A percentile compares a stretch with the other conserved stretches of the same genome.
Conservation (phyloP, 1,140 invertebrate species). For the Macrotrachela quadricornifera region DNA sequence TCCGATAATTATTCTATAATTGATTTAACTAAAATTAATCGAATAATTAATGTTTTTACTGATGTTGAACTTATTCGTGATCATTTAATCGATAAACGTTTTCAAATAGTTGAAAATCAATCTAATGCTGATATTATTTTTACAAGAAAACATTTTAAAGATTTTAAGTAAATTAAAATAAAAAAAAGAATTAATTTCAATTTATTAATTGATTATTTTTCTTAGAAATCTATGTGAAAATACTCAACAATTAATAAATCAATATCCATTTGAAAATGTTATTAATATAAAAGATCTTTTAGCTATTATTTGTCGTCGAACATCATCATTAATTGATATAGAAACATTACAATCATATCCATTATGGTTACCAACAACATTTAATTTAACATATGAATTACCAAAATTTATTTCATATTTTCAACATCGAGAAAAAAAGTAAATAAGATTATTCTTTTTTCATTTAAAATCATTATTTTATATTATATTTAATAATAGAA, state of each 20-base stretch:
- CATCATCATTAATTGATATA: constrained; percentile 28
- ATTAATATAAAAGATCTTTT: constrained; percentile 69
- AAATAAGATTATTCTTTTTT: too few species aligned
- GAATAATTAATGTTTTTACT: constrained; percentile 46
- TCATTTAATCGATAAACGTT: constrained; percentile 46
- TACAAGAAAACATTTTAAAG: constrained; percentile 52
- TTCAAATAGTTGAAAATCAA: constrained; percentile 47
- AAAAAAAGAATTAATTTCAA: neutral
- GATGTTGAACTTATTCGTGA: constrained; percentile 49
- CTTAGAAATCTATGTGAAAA: constrained; percentile 34
- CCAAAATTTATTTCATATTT: constrained; percentile 57
- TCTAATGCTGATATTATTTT: constrained; percentile 64
- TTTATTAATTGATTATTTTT: neutral
- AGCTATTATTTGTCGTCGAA: constrained; percentile 42
- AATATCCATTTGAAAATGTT: constrained; percentile 71
- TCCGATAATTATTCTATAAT: neutral
- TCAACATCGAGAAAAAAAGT: constrained; percentile 40
- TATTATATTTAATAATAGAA: constrained; percentile 9
- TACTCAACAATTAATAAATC: constrained; percentile 52
- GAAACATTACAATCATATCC: too few species aligned
- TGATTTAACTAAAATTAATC: constrained; percentile 2
- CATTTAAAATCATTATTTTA: too few species aligned
- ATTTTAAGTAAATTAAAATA: constrained; percentile 35
- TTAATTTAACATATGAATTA: constrained; percentile 59
- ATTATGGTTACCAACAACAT: constrained; percentile 61